Conservation (phyloP, 2,797 vertebrate genomes). For the Leucoraja ocellata region DNA sequence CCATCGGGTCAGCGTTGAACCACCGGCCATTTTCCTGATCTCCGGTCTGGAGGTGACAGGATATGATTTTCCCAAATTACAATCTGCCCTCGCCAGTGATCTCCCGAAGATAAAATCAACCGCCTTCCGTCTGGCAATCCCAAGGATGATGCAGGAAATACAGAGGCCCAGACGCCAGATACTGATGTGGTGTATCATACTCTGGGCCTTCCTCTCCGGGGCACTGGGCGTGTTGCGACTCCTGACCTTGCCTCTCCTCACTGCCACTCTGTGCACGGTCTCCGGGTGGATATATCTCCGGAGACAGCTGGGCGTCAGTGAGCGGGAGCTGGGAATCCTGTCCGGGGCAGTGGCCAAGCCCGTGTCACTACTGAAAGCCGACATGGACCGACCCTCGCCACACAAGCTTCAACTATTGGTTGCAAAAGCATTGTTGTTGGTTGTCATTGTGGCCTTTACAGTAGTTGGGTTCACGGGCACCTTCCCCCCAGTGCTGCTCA, state of each 20-base stretch:
- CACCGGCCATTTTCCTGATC: constrained; percentile 13
- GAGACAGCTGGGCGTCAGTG: not conserved
- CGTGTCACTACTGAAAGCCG: no score
- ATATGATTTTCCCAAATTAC: constrained; percentile 19
- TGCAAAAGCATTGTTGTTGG: no score
- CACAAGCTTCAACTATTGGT: no score
- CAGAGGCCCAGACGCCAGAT: not conserved
- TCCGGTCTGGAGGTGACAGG: not conserved
- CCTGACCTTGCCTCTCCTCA: not conserved
- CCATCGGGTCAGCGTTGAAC: not conserved
- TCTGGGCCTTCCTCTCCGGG: not conserved
- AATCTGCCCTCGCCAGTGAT: not conserved
- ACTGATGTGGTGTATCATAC: not conserved
- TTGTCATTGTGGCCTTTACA: no score
- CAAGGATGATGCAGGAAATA: not conserved
- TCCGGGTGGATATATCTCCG: not conserved
- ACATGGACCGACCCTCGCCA: no score
- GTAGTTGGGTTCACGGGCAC: no score
- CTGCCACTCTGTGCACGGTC: not conserved
- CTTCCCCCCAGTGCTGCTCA: no score
- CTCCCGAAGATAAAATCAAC: not conserved
- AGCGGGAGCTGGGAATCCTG: not conserved
- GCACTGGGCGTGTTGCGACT: not conserved
- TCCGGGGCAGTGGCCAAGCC: no score
- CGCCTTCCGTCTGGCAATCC: not conserved